These are phyloP conservation scores for Maniola hyperantus DNA, from an alignment of 2,888 invertebrate species.

Conservation along the genomic window DNA sequence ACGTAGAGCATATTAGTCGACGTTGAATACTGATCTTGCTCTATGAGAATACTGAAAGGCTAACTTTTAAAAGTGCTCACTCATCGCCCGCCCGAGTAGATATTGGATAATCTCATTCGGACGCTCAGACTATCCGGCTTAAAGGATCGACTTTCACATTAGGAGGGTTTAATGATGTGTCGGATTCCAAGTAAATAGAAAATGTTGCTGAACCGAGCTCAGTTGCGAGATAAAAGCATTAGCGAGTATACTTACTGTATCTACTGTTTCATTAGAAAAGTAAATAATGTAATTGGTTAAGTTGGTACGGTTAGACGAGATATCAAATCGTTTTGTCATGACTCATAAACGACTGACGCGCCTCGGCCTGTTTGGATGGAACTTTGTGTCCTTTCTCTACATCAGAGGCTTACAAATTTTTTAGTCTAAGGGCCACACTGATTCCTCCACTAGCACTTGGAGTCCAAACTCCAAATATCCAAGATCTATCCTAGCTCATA, in stretches of 20 bases:
- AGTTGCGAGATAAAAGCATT: constrained; percentile 18
- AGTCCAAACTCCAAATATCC: too few species aligned
- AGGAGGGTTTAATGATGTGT: constrained; percentile 34
- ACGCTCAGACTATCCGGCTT: constrained; percentile 40
- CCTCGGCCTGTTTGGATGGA: too few species aligned
- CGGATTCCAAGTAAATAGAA: constrained; percentile 28
- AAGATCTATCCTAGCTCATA: too few species aligned
- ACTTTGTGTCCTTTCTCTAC: too few species aligned
- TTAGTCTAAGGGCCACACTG: too few species aligned
- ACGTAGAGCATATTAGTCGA: too few species aligned
- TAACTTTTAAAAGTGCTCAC: constrained; percentile 28
- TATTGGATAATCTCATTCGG: constrained; percentile 40
- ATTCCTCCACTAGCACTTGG: too few species aligned
- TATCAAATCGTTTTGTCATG: neutral
- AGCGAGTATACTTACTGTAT: neutral
- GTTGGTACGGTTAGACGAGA: neutral
- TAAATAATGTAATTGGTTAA: neutral
- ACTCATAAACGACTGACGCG: too few species aligned
- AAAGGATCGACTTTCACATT: constrained; percentile 43
- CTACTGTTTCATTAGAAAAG: neutral
- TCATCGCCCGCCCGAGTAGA: constrained; percentile 30
- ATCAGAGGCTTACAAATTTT: too few species aligned
- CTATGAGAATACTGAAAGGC: neutral
- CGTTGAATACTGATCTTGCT: too few species aligned
- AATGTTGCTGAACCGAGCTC: constrained; percentile 10